Evolutionary conservation across 1,140 invertebrate genomes (phyloP), one percentile per base, ranked within the genome.

Genomic region (Campoletis sonorensis): DNA sequence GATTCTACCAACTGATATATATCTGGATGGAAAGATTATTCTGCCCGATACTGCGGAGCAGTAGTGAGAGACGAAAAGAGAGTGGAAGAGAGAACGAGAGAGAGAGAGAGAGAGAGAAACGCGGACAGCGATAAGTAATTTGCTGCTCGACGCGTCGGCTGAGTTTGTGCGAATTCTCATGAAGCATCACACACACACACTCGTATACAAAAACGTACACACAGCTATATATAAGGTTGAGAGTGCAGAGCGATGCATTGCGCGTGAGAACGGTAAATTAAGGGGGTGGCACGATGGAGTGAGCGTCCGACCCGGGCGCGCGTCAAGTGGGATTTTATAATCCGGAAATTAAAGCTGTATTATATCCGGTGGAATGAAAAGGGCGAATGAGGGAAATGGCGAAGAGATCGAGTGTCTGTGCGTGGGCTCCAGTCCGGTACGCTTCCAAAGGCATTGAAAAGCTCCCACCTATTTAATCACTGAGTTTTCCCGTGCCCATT

Each of bases 331-430:
- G 86, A 89, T 87, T 90, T 91, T 89, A 90, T 90, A 91, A 91
- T 90, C 88, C 90, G 89, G 90, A 91, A 91, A 91, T 91, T 91
- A 91, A 91, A 91, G 85, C 87, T 89, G 87, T 88, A 89, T 91
- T 90, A 91, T 91, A 90, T 90, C 87, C 88, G 88, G 85, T 79
- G 30, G 49, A 79, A 82, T 78, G 83, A 78, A 61, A 77, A 68
- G 78, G 64, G 79, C 71, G 79, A 40, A 26, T 79, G 51, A 77
- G 51, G 30, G 79, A 64, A 78, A 77, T 49, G 61, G 45, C 23
- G 58, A 64, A 51, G 21, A 76, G 45, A 51, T 75, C 72, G 64
- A 80, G 45, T 78, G 79, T 83, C 51, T 75, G 54, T 70, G 21
- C 40, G 78, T 33, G 49, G 67, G 8, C 40, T 51, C 27, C 58